Evolutionary conservation across 2,113 vertebrate species (phyloP), one percentile per base, ranked within the genome.

Genomic region (Formicarius rufipectus): DNA sequence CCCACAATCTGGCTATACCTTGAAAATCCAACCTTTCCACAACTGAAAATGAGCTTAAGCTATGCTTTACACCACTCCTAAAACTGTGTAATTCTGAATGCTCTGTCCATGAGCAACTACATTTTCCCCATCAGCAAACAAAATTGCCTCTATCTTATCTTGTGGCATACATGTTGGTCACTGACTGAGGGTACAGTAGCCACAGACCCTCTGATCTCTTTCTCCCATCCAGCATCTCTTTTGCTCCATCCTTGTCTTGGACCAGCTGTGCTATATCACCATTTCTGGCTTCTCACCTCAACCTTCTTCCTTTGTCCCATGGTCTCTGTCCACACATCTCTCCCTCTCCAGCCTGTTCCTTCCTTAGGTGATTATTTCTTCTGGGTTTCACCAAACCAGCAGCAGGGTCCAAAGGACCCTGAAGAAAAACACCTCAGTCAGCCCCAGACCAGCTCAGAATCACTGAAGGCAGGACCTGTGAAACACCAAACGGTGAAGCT

Each of bases 101-200:
- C 4, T 13, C n/a, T 60, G 27, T n/a, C 49, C 56, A 22, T 33
- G 42, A 35, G 22, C 31, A 44, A 14, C 27, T 50, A 30, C 7
- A 12, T 62, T 84, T 84, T 73, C 62, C 31, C 23, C 21, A 45
- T 27, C 58, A 87, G n/a, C 84, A 87, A 84, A 49, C 15, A 72
- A 89, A 81, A 45, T 25, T 35, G 27, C 35, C 7, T 14, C 79
- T 62, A 0, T 17, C 40, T 84, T 91, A 49, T 33, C 53, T 78
- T 39, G 4, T 27, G 45, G 23, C 42, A 62, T 42, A 35, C 0
- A 0, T 40, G 49, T 49, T 44, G 22, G 31, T 76, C 50, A 45
- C 7, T 63, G 58, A 11, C 49, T 83, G 35, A 42, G 28, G 23
- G 10, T 60, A 20, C 6, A 58, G 39, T 2, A 4, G 28, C 56